Evolutionary conservation across 2,113 vertebrate genomes (phyloP), one percentile per base, ranked within the genome.

Genomic region (Tauraco erythrolophus): DNA sequence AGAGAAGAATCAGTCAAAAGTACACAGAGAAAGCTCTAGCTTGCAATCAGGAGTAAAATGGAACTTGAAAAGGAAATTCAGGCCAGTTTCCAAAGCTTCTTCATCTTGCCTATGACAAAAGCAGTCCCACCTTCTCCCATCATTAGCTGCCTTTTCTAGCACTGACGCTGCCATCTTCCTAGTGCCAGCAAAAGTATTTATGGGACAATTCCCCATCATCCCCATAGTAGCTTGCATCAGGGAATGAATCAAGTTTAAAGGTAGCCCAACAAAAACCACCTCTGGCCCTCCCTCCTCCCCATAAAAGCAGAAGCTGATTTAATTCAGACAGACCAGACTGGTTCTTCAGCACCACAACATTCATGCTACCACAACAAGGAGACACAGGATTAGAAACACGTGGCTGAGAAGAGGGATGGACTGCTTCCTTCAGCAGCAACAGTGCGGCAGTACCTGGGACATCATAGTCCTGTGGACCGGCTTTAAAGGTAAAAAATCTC

Each of bases 381-480:
- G 56, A 61, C 14, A 7, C 7, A 31, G 46, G 25, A 23, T 19
- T 14, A 27, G 8, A 57, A 69, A 37, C 9, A 16, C 33, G 24
- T 3, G 41, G 22, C 12, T 69, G 50, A 35, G 27, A 43, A 35
- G 65, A 50, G 48, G 33, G 43, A 72, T 35, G 30, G 16, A 35
- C 23, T 7, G 21, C 8, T 60, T 70, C 24, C 45, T 50, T 15
- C 51, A 50, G 72, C 4, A 0, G 27, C n/a, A 61, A 16, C 43
- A 41, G 4, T 3, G 19, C 0, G 2, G 43, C n/a, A 31, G 14
- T 3, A 43, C 35, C 31, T 35, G 28, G 25, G 25, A 31, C 54
- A 31, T 18, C 37, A 30, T 1, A 22, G n/a, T 14, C 58, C 43
- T 27, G 3, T 21, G 37, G 48, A 27, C 19, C 64, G 50, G 21